Evolutionary conservation across 1,140 invertebrate genomes (phyloP), one percentile per base, ranked within the genome.

Genomic region (Listronotus oregonensis): DNA sequence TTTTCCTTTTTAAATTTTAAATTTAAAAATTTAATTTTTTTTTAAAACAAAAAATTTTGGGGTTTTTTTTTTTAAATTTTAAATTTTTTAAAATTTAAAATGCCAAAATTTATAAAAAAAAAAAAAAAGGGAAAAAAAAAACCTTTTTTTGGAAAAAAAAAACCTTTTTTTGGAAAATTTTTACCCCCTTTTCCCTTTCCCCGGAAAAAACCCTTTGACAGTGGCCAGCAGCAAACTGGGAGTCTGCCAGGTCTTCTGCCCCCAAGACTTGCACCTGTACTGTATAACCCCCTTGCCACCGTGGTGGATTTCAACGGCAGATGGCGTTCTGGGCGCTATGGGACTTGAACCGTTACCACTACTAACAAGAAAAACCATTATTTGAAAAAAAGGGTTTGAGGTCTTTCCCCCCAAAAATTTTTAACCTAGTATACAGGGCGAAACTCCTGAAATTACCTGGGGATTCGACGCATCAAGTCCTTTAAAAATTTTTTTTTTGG

Each of bases 321-420:
- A 80, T 3, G 83, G 87, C 66, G 73, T 85, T 78, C 80, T 81
- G 73, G 80, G 77, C n/a, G 80, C 75, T 0, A 77, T 64, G 7
- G 75, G 77, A 67, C 74, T 77, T 1, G 73, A 75, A 37, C 72
- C 73, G 66, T 80, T 81, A 27, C 67, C 67, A 54, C 70, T 75
- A 32, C 60, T 72, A 39, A 52, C 18, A 17, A 39, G 10, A 15
- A 14, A 52, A 27, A 27, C 21, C 21, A 5, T 27, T 27, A 27
- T 27, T 1, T 27, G n/a, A n/a, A n/a, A n/a, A n/a, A n/a, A 1
- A 91, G 91, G 3, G 90, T 93, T 34, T 92, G 88, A 92, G 0
- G 90, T 92, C 75, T 93, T 90, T 73, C 94, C 87, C 0, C 90
- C 92, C 32, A 95, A 76, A n/a, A 92, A n/a, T n/a, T n/a, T n/a